Base-by-base conservation (phyloP, 2,888 invertebrate species). In the Pterobdella sp. region DNA sequence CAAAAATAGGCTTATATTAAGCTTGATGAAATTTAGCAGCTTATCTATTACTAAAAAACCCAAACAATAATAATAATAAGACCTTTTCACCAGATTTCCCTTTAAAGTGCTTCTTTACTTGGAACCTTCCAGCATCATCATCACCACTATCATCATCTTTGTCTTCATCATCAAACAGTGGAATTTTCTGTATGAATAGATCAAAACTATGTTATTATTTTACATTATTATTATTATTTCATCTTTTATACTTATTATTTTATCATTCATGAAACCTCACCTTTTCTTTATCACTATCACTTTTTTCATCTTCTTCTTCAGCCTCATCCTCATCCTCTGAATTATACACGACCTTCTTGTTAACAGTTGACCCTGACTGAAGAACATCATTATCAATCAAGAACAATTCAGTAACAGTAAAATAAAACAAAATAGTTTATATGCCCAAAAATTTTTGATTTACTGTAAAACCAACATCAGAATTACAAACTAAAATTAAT, bases 31-130 rank as follows among this genome's bases (percentile, higher is more conserved):
- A n/a, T n/a, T n/a, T n/a, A n/a, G n/a, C n/a, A n/a, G 63, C 7
- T 26, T 26, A 26, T n/a, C 4, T 26, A 63, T 26, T 14, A 14
- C n/a, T 63, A 63, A 63, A 63, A 18, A 26, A 26, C 4, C 10
- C 7, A 63, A 63, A 14, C 14, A 63, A 26, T 63, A 7, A 63
- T n/a, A n/a, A n/a, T n/a, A n/a, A n/a, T n/a, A n/a, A n/a, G 34
- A 65, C 65, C 35, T 65, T 65, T 35, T 65, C 65, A 7, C 68
- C 68, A 14, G 31, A 34, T 32, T 68, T 42, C 14, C 37, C 68
- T 37, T 68, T 35, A 22, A 37, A 36, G 3, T 68, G 37, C 14
- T 56, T 3, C 26, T 22, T 56, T 26, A 56, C 60, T 26, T 56
- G 18, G 60, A 56, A 56, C 60, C 60, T 56, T 22, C 26, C 10